Evolutionary conservation across 35 echinoderm and acorn worm species (phyloP).

Genomic region (Nesometra sesokonis): DNA sequence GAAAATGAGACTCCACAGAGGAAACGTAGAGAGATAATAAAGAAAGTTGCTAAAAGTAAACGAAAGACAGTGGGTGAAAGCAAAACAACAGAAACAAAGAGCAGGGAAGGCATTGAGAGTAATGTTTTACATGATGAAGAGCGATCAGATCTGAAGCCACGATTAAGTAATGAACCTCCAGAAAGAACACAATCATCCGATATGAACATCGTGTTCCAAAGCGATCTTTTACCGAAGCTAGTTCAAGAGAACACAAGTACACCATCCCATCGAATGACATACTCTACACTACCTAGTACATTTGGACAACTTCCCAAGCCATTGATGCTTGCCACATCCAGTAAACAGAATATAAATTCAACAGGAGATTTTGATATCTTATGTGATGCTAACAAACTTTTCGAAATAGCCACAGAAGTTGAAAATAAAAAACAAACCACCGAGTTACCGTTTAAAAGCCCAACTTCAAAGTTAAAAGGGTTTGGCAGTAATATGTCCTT

Average conservation of each 20-base stretch:
- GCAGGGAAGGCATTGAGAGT: neutral
- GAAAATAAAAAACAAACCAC: too few relatives aligned
- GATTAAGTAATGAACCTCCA: neutral
- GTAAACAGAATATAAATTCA: neutral
- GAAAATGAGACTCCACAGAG: neutral
- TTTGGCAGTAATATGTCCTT: too few relatives aligned
- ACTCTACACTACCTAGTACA: constrained; percentile 61
- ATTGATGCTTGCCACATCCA: neutral
- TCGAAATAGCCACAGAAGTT: too few relatives aligned
- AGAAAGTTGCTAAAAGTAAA: neutral
- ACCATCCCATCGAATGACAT: constrained; percentile 30
- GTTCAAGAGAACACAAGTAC: neutral
- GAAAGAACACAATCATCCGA: neutral
- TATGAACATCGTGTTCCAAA: neutral
- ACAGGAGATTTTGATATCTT: neutral
- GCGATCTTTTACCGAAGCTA: neutral
- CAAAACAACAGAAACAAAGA: neutral
- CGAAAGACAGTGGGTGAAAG: neutral
- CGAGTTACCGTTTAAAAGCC: too few relatives aligned
- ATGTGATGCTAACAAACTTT: neutral
- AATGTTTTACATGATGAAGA: neutral
- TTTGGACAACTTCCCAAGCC: neutral
- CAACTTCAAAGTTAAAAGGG: too few relatives aligned
- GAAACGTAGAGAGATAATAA: neutral
- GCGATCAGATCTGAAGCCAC: neutral